Evolutionary conservation across 2,113 vertebrate genomes (phyloP).

Genomic region (Labeo rohita): DNA sequence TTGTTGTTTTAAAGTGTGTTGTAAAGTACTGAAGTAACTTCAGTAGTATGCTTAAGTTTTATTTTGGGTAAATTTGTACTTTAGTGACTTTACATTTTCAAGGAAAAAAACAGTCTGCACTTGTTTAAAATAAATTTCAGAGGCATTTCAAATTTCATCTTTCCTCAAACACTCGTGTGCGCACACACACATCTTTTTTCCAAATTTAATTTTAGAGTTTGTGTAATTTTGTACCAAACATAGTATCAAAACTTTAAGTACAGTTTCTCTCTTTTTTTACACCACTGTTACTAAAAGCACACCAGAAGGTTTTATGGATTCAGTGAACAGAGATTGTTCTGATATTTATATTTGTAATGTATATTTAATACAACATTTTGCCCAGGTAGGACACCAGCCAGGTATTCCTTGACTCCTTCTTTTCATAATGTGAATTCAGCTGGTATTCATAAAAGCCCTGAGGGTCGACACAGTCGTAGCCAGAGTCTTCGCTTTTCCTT

Average conservation of each 20-base stretch:
- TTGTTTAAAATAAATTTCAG: neutral
- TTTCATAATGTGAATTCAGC: constrained; percentile 28
- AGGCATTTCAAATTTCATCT: neutral
- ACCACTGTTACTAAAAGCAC: neutral
- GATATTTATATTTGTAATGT: neutral
- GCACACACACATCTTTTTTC: neutral
- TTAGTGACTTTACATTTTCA: neutral
- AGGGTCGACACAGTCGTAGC: constrained; percentile 30
- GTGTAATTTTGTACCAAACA: neutral
- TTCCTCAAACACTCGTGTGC: neutral
- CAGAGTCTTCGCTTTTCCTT: constrained; percentile 37
- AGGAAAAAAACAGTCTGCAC: neutral
- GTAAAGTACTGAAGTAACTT: neutral
- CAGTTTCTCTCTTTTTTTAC: neutral
- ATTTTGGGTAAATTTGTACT: neutral
- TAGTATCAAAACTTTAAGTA: too few species aligned
- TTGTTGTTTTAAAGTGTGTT: neutral
- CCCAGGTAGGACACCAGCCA: constrained; percentile 26
- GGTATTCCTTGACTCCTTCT: neutral
- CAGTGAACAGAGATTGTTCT: neutral
- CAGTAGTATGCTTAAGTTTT: neutral
- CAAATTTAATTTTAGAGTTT: neutral
- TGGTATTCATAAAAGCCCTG: constrained; percentile 38
- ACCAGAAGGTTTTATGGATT: neutral
- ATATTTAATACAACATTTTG: neutral